Base-by-base conservation (phyloP, 2,797 vertebrate genomes). In the Schizopygopsis pylzovi region DNA sequence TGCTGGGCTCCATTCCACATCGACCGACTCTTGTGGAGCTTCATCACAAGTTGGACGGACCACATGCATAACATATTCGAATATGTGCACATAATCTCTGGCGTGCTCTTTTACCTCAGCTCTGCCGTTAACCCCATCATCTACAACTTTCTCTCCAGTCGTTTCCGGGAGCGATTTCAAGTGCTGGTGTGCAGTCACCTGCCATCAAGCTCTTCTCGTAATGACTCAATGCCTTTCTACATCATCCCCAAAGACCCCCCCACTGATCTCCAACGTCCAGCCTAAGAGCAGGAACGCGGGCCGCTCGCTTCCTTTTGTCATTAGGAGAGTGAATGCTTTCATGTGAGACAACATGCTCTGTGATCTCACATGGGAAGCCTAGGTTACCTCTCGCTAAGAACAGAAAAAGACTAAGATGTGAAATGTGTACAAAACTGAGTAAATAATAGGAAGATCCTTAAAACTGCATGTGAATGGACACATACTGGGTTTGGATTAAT, bases 1-100 rank as follows among this genome's bases (percentile, higher is more conserved):
- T 96, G 96, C 90, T 96, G 96, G 96, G 95, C 95, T 5, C 96
- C 96, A 0, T 96, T 96, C 89, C 95, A 96, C 88, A 93, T 94
- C 9, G 95, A 96, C 87, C 93, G 95, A 3, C 91, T 96, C 78
- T 93, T 96, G 89, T 96, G 95, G 95, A 96, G 95, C 54, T 95
- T 94, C 89, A 92, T 96, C 91, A 95, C 92, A 33, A 93, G 94
- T 82, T 96, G 96, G 96, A 96, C 96, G 1, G 95, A 96, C 84
- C 22, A 93, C 92, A 95, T 95, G 95, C 93, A 96, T 90, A 92
- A 89, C 79, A 83, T 95, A 81, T 96, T 95, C 65, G 94, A 96
- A 90, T 95, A 94, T 1, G 93, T 96, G 87, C 96, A 96, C 91
- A 93, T 96, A 89, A 86, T 96, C 82, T 96, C 96, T 0, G 95